Evolutionary conservation across 2,797 vertebrate genomes (phyloP), one percentile per base, ranked within the genome.

Genomic region (Acanthopagrus latus): DNA sequence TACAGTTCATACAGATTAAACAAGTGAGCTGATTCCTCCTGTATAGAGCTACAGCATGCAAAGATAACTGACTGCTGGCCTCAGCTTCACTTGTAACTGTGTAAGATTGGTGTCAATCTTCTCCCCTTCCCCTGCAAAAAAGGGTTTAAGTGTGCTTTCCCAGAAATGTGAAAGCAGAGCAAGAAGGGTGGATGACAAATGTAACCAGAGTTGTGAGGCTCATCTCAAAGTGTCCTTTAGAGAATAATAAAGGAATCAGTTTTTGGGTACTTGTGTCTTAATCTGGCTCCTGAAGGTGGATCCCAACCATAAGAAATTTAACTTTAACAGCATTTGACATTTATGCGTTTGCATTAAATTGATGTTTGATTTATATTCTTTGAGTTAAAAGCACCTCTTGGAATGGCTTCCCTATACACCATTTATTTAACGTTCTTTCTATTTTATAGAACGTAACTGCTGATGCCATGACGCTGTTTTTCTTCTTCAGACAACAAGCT

Each of bases 401-500:
- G 16, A 56, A 58, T 17, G 18, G 6, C 20, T 64, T 10, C 12
- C 23, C 20, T 29, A 21, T 21, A 23, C 10, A 48, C 8, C 18
- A 23, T 57, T 62, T 25, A 29, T 58, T 23, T 12, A 50, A 74
- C 58, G 21, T 58, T 60, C 10, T 33, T 63, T 71, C 23, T 33
- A 0, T 51, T 71, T 25, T 8, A 7, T 44, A 55, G 2, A 56
- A 50, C 20, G 13, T 56, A 33, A 33, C 20, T 59, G 23, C 62
- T 74, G 64, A 84, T 62, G 17, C 6, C 11, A 3, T 56, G 6
- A 59, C 71, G 16, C 33, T 77, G 10, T 84, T 88, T 69, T 65
- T 91, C 69, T 71, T 75, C 72, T 89, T 81, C 93, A 99, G 98
- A 94, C 98, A 99, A 95, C 97, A 99, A 94, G 97, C 98, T 51